These are phyloP conservation scores for Notarius lentiginosus DNA, from an alignment of 2,113 vertebrate genomes.

Conservation along the genomic window DNA sequence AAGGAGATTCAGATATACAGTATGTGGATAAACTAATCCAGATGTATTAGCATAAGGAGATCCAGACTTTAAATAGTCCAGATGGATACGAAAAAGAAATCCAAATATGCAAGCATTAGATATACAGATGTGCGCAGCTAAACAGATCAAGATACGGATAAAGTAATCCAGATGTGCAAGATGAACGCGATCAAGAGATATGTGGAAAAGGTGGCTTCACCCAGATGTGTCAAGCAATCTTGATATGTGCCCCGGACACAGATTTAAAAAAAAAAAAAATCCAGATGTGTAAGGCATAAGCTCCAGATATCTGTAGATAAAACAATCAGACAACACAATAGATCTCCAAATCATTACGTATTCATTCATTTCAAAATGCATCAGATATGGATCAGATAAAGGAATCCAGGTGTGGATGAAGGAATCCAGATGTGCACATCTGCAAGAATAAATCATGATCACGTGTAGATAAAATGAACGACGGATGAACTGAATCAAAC, in stretches of 20 bases:
- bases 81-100: not conserved
- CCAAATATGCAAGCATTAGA: not conserved
- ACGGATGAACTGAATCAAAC: not conserved
- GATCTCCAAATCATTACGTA: too few species aligned
- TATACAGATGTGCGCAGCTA: not conserved
- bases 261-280: not conserved
- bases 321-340: not conserved
- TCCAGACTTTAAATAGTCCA: too few species aligned
- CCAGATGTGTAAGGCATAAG: not conserved
- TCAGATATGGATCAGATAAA: too few species aligned
- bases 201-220: not conserved
- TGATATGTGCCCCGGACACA: not conserved
- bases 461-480: too few species aligned
- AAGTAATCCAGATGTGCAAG: not conserved
- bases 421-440: not conserved
- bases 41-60: not conserved
- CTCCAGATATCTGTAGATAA: not conserved
- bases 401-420: not conserved
- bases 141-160: not conserved
- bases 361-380: not conserved
- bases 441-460: not conserved
- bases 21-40: not conserved
- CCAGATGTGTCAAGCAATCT: not conserved
- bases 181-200: not conserved
- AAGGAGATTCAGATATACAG: not conserved